These are phyloP conservation scores for Drosophila falleni DNA, from an alignment of 2,888 invertebrate species.

Conservation along the genomic window DNA sequence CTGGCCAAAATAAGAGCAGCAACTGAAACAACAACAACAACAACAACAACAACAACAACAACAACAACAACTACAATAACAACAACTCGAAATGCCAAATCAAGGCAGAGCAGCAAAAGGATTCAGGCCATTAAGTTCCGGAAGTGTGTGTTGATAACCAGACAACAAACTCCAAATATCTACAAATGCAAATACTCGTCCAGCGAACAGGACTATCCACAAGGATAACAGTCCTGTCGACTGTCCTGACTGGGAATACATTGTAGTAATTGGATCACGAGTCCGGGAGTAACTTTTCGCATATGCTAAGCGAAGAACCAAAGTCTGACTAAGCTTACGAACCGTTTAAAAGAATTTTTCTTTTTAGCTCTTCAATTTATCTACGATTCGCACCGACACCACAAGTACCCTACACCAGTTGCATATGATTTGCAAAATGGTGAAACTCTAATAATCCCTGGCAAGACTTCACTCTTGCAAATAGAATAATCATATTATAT, in stretches of 20 bases:
- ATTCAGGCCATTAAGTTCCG: conserved; percentile 85
- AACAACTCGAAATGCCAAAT: conserved; percentile 46
- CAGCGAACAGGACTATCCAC: conserved; percentile 15
- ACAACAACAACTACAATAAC: conserved; percentile 2
- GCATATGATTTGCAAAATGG: not conserved
- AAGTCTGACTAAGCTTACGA: conserved; percentile 42
- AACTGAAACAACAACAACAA: not conserved
- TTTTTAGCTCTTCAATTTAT: not conserved
- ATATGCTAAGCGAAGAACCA: conserved; percentile 20
- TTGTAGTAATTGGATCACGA: conserved; percentile 62
- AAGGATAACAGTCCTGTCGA: conserved; percentile 12
- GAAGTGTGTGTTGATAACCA: conserved; percentile 80
- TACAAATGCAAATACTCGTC: conserved; percentile 40
- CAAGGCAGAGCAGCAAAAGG: conserved; percentile 78
- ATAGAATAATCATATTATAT: no score
- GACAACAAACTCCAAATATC: conserved; percentile 72
- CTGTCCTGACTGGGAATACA: conserved; percentile 57
- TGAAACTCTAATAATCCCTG: not conserved
- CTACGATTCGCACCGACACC: conserved; percentile 7
- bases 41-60: conserved; percentile 15
- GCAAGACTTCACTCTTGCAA: no score
- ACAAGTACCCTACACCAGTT: not conserved
- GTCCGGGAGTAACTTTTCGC: conserved; percentile 39
- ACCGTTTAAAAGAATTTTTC: conserved; percentile 12
- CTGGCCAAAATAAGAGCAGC: conserved; percentile 24